phyloP scores from a whole-genome alignment of 1,140 invertebrate species.

The Procambarus clarkii region DNA sequence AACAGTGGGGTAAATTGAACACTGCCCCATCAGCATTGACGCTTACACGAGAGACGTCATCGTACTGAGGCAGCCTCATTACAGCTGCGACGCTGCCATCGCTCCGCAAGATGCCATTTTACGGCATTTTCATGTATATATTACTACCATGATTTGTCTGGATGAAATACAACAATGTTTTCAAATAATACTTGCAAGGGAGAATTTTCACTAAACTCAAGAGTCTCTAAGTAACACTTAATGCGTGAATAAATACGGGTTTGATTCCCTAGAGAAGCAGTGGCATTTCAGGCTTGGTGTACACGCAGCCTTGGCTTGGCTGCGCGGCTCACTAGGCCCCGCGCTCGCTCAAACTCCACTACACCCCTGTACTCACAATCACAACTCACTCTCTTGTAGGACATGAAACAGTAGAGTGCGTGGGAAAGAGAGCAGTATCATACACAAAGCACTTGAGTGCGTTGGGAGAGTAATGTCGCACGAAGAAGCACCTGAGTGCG shows the following conservation, averaged over 20 bases:
- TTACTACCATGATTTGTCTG: not conserved
- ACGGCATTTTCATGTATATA: not conserved
- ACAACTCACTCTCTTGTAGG: too few relatives aligned
- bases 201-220: not conserved
- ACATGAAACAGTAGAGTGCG: too few relatives aligned
- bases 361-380: not conserved
- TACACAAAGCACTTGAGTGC: too few relatives aligned
- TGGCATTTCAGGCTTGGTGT: not conserved
- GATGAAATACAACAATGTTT: not conserved
- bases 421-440: too few relatives aligned
- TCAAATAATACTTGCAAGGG: not conserved
- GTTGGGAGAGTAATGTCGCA: too few relatives aligned
- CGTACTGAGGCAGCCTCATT: conserved; percentile 17
- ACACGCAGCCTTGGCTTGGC: not conserved
- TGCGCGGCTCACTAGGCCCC: not conserved
- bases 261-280: not conserved
- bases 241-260: not conserved
- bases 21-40: conserved; percentile 32
- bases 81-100: conserved; percentile 8
- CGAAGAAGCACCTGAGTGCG: too few relatives aligned
- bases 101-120: not conserved
- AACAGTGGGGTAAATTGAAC: conserved; percentile 31
- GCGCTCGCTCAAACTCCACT: not conserved
- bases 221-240: not conserved
- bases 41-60: conserved; percentile 9